Evolutionary conservation across 2,113 vertebrate genomes (phyloP), one percentile per base, ranked within the genome.

Genomic region (Brevimyrus niger): DNA sequence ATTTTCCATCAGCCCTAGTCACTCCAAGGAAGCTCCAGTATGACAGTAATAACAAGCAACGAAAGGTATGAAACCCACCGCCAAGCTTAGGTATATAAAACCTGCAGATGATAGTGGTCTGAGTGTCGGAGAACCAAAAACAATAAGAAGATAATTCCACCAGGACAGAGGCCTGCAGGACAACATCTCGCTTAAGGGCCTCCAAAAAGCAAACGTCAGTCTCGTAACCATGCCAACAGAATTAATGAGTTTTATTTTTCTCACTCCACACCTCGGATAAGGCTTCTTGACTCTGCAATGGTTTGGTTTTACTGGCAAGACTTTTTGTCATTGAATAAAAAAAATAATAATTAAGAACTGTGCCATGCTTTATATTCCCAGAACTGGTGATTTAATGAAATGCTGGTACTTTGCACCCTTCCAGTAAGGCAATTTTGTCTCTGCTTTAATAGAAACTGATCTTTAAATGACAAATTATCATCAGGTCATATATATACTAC

Each of bases 191-290:
- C 82, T 84, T 47, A 47, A 47, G 44, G 82, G 82, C 23, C 82
- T 11, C 44, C 46, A n/a, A 47, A 84, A 84, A 84, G 17, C 82
- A 46, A 84, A 84, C 42, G 44, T n/a, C 44, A 84, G 82, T 42
- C 50, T 50, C 42, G 85, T 87, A 55, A 87, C 85, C 85, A 87
- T 87, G 85, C 85, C 85, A 87, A 87, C 85, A 53, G 85, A 87
- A 51, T 87, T 87, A 87, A 87, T 31, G 50, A 50, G 85, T 38
- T 15, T 87, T 87, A 55, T 87, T 55, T 87, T 38, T 87, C 47
- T 27, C 47, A 48, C 85, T 87, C 31, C 85, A 87, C 50, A 53
- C 50, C 46, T 87, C 48, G 55, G 48, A 87, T 47, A 87, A 51
- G n/a, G 48, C 50, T 53, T 31, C 35, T 87, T 53, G 50, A 7